Evolutionary conservation across 1,140 invertebrate species (phyloP).

Genomic region (Ephestia elutella): DNA sequence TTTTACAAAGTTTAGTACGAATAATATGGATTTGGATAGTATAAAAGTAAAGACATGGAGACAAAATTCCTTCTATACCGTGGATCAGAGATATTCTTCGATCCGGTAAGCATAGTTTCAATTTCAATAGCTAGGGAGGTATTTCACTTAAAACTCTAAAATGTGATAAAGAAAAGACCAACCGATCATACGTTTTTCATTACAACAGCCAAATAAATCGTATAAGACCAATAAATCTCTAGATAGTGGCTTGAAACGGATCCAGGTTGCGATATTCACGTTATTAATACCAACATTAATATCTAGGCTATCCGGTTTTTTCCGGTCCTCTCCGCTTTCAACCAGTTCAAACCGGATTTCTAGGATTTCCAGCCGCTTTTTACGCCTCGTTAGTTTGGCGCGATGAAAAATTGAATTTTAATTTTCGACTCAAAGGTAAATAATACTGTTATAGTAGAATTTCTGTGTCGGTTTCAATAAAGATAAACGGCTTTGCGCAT

Average conservation of each 20-base stretch:
- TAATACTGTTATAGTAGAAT: not conserved
- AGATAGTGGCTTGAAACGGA: not conserved
- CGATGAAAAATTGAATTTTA: constrained; percentile 1
- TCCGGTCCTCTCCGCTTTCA: not conserved
- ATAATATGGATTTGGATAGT: too few species aligned
- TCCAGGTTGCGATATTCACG: not conserved
- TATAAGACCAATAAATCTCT: constrained; percentile 8
- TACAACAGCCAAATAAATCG: not conserved
- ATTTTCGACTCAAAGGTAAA: constrained; percentile 1
- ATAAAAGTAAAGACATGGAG: too few species aligned
- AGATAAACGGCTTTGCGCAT: not conserved
- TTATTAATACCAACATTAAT: constrained; percentile 4
- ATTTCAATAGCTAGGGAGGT: too few species aligned
- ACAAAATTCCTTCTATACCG: too few species aligned
- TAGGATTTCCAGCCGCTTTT: constrained; percentile 1
- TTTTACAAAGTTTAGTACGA: too few species aligned
- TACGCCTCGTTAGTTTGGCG: not conserved
- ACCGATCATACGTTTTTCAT: not conserved
- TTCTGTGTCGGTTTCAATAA: not conserved
- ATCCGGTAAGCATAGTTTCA: too few species aligned
- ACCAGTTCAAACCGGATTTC: not conserved
- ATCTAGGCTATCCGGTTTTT: constrained; percentile 1
- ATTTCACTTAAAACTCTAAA: too few species aligned
- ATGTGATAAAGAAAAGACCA: not conserved
- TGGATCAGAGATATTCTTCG: too few species aligned